These are phyloP conservation scores for Helobdella robusta DNA, from an alignment of 2,888 invertebrate genomes.

Conservation along the genomic window DNA sequence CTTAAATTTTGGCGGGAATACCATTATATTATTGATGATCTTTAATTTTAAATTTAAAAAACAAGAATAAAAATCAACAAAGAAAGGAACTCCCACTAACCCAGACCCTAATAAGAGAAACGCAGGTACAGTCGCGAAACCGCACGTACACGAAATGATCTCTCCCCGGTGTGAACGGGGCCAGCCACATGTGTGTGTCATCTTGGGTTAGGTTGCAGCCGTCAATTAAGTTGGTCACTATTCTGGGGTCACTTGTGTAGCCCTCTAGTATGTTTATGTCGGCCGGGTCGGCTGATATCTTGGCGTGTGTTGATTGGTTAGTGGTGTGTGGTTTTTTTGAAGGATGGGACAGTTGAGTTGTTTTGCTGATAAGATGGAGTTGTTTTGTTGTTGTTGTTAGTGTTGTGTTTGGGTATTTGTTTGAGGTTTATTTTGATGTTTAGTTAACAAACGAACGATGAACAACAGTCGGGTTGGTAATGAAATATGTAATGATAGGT, in stretches of 20 bases:
- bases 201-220: slow-evolving; percentile 66
- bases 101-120: slow-evolving; percentile 65
- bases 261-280: slow-evolving; percentile 62
- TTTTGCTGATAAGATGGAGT: too few species aligned
- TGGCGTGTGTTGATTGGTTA: too few species aligned
- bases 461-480: too few species aligned
- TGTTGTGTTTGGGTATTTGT: too few species aligned
- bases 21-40: neutral
- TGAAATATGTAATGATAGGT: too few species aligned
- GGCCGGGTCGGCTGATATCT: slow-evolving; percentile 56
- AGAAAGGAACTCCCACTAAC: slow-evolving; percentile 52
- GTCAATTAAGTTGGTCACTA: slow-evolving; percentile 60
- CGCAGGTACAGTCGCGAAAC: slow-evolving; percentile 54
- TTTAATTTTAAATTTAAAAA: neutral
- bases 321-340: too few species aligned
- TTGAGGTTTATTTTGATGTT: too few species aligned
- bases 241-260: slow-evolving; percentile 58
- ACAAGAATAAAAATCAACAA: neutral
- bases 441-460: too few species aligned
- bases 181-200: slow-evolving; percentile 68
- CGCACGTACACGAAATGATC: slow-evolving; percentile 58
- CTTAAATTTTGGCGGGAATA: too few species aligned
- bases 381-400: too few species aligned
- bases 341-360: too few species aligned
- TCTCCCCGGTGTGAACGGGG: slow-evolving; percentile 58